A percentile compares a stretch with the other conserved stretches of the same genome.
These are phyloP conservation scores for Lottia scabra DNA, from an alignment of 2,888 invertebrate species.

Conservation along the genomic window DNA sequence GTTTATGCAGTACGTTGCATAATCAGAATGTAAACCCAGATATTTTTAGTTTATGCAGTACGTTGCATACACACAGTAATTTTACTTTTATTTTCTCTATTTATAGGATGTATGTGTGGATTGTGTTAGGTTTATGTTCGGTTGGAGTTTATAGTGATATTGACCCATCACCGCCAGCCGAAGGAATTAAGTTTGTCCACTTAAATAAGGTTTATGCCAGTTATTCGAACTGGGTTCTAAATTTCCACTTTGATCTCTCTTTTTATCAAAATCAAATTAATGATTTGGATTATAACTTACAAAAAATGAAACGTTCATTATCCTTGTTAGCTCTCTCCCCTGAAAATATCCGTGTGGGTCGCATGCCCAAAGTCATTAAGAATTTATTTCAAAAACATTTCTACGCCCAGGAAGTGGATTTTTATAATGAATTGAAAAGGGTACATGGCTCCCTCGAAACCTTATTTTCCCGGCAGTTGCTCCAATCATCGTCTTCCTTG, in stretches of 20 bases:
- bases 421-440: background rate
- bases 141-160: no score
- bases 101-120: no score
- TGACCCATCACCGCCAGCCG: background rate
- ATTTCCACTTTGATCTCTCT: background rate
- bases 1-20: no score
- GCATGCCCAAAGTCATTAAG: background rate
- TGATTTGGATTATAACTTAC: background rate
- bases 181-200: background rate
- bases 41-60: no score
- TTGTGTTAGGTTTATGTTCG: no score
- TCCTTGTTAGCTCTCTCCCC: background rate
- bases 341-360: background rate
- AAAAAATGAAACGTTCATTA: background rate
- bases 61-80: no score
- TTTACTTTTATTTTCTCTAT: no score
- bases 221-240: background rate
- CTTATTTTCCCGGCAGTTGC: background rate
- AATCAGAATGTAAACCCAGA: no score
- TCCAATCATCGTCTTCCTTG: background rate
- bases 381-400: background rate
- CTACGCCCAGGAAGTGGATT: background rate
- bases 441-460: background rate
- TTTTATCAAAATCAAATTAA: background rate
- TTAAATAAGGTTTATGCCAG: background rate